Percentiles rank a stretch among this genome's conserved stretches.
phyloP scores from a whole-genome alignment of 2,888 invertebrate genomes.

The Coenonympha glycerion region DNA sequence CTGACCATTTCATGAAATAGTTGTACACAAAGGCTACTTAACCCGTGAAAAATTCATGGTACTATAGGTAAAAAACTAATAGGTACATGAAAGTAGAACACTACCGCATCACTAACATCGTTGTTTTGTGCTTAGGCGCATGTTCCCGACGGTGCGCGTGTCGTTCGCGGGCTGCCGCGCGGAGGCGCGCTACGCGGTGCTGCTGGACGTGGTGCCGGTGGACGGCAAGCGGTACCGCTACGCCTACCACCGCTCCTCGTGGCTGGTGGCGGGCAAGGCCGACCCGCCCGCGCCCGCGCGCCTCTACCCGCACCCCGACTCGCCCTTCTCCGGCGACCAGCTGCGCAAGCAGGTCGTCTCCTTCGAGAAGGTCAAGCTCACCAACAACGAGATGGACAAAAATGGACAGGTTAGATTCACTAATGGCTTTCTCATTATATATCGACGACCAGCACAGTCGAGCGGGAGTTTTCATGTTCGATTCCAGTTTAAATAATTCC shows the following conservation, averaged over 20 bases:
- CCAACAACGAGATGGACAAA: conserved; percentile 98
- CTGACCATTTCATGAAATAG: too few species aligned
- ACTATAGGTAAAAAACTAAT: too few species aligned
- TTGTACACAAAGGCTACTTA: too few species aligned
- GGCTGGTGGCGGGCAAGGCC: conserved; percentile 98
- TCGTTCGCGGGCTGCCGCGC: conserved; percentile 90
- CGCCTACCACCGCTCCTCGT: conserved; percentile 98
- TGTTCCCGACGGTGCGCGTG: conserved; percentile 98
- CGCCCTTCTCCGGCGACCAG: conserved; percentile 96
- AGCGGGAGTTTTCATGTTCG: too few species aligned
- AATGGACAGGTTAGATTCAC: conserved; percentile 87
- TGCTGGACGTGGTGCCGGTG: conserved; percentile 97
- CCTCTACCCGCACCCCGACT: conserved; percentile 97
- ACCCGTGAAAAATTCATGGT: too few species aligned
- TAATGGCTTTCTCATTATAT: neutral
- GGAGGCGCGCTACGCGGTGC: conserved; percentile 90
- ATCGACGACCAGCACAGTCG: too few species aligned
- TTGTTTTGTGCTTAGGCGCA: conserved; percentile 81
- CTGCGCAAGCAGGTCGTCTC: conserved; percentile 97
- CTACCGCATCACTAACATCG: too few species aligned
- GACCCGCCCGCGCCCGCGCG: conserved; percentile 96
- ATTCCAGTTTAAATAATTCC: too few species aligned
- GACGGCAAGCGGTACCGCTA: conserved; percentile 97
- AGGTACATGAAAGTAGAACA: too few species aligned
- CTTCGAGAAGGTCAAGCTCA: conserved; percentile 98